Evolutionary conservation across 2,888 invertebrate species (phyloP).

Genomic region (Sarcophaga subvicina): DNA sequence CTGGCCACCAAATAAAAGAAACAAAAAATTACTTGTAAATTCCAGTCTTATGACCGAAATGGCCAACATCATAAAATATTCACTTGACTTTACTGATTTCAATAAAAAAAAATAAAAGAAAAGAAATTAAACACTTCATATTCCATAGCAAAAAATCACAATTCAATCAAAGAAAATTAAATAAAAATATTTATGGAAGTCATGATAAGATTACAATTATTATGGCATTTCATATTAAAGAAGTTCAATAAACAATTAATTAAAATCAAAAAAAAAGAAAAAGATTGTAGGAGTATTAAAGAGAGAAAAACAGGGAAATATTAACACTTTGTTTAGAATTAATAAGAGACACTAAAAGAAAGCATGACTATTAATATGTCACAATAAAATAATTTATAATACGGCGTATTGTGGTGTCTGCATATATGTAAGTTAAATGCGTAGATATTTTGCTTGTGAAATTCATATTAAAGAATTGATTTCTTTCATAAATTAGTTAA

Average conservation of each 20-base stretch:
- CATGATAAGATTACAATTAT: conserved; percentile 34
- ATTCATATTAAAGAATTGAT: too few relatives aligned
- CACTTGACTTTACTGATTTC: not conserved
- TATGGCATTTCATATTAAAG: not conserved
- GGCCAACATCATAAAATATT: conserved; percentile 6
- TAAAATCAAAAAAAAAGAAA: not conserved
- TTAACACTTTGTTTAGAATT: not conserved
- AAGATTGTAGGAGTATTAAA: not conserved
- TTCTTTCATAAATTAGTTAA: too few relatives aligned
- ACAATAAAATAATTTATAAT: too few relatives aligned
- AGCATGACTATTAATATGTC: too few relatives aligned
- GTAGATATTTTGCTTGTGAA: too few relatives aligned
- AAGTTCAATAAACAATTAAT: conserved; percentile 8
- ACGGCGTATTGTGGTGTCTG: too few relatives aligned
- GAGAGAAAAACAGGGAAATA: not conserved
- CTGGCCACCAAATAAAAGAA: not conserved
- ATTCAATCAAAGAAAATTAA: conserved; percentile 4
- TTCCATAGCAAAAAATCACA: conserved; percentile 9
- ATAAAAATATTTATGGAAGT: conserved; percentile 8
- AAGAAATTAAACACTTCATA: too few relatives aligned
- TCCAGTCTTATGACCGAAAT: conserved; percentile 31
- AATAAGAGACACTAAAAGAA: too few relatives aligned
- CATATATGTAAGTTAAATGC: too few relatives aligned
- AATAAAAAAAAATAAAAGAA: not conserved
- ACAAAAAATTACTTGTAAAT: conserved; percentile 1